Conservation (phyloP, 53 echinoderm and acorn worm species). For the Pentamera pediparva region DNA sequence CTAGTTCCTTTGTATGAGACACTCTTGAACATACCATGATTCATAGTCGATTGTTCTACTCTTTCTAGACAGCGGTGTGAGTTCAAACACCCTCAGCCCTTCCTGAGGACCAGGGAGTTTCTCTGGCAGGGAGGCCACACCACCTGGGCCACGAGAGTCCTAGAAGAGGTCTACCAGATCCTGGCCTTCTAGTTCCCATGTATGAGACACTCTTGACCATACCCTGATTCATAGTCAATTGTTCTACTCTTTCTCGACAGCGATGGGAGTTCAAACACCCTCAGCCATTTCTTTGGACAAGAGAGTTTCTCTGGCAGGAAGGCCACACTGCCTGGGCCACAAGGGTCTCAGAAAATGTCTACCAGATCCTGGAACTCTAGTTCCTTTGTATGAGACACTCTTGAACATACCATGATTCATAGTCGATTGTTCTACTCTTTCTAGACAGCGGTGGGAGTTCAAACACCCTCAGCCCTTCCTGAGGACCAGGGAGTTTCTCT, state of each 20-base stretch:
- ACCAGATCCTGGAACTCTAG: slow-evolving; percentile 66
- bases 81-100: slow-evolving; percentile 95
- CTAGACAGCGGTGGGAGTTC: slow-evolving; percentile 50
- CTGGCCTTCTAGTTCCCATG: too few species aligned
- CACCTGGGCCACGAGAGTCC: slow-evolving; percentile 64
- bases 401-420: background rate
- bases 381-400: too few species aligned
- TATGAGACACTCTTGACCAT: background rate
- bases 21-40: background rate
- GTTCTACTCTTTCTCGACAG: slow-evolving; percentile 29
- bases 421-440: background rate
- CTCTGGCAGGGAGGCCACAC: slow-evolving; percentile 92
- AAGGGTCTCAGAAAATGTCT: slow-evolving; percentile 59
- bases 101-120: slow-evolving; percentile 81
- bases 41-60: background rate
- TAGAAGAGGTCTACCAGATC: slow-evolving; percentile 67
- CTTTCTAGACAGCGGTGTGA: slow-evolving; percentile 65
- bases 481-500: slow-evolving; percentile 88
- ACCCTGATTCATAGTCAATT: background rate
- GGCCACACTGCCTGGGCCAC: slow-evolving; percentile 86
- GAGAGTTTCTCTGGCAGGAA: slow-evolving; percentile 94
- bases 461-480: slow-evolving; percentile 98
- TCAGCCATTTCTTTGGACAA: slow-evolving; percentile 80
- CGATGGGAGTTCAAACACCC: slow-evolving; percentile 97
- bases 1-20: too few species aligned